Base-by-base conservation (phyloP, 2,113 vertebrate genomes). In the Campylomormyrus numenius region DNA sequence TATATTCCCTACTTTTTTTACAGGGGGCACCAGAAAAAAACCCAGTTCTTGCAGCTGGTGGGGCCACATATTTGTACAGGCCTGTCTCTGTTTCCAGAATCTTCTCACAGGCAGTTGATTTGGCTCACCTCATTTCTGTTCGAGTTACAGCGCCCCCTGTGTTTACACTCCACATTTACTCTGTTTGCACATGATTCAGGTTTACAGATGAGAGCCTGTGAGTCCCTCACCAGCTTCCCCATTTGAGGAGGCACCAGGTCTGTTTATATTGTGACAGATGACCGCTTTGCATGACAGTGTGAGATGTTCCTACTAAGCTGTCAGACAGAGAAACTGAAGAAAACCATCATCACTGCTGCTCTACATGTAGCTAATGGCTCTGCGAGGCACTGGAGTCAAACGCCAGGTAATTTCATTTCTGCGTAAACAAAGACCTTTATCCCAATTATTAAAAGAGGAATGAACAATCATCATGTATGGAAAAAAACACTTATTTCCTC, bases 371-470 rank as follows among this genome's bases (percentile, higher is more conserved):
- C 35, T 39, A 42, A 42, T 80, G 74, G 2, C 35, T 17, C 15
- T 39, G 31, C 2, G 0, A 80, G 17, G 74, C 74, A 80, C 27
- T 77, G 27, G 13, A 77, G 27, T 77, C 31, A 77, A 13, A 4
- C 31, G 3, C 74, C 31, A 48, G 83, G 35, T 85, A 85, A 48
- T 46, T 85, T 85, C 10, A 85, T n/a, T 48, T 45, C 83, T 85
- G 24, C 9, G 45, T 48, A 48, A 85, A 85, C 45, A 85, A 85
- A 85, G 85, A 52, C 85, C 27, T 53, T 53, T 66, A 39, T 39
- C 48, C 53, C 70, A 83, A 77, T 50, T 89, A 84, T 35, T 84
- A 77, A 77, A 88, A 77, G 39, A 46, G 74, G 87, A 35, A 83
- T 48, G 90, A 5, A n/a, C 85, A 53, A 80, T 87, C 53, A 77